These are phyloP conservation scores for Coptodon rendalli DNA, from an alignment of 2,113 vertebrate species.

Conservation along the genomic window DNA sequence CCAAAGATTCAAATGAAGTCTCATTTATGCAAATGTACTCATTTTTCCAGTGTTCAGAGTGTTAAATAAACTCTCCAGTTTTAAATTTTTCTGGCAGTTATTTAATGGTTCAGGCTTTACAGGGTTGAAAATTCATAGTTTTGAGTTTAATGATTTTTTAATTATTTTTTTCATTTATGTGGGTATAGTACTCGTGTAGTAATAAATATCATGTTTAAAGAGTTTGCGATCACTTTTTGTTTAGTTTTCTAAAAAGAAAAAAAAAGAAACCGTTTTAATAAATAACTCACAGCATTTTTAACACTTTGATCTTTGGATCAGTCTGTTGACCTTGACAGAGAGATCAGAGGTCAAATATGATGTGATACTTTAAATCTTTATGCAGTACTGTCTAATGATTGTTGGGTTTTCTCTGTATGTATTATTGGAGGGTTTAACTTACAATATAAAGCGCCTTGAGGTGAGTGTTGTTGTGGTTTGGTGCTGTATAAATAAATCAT, in stretches of 20 bases:
- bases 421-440: not conserved
- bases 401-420: not conserved
- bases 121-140: not conserved
- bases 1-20: not conserved
- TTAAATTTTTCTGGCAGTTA: not conserved
- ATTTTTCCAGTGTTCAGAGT: not conserved
- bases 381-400: rapidly evolving
- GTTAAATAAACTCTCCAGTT: not conserved
- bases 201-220: not conserved
- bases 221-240: not conserved
- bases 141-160: rapidly evolving
- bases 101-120: rapidly evolving
- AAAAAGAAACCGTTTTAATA: rapidly evolving
- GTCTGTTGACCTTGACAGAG: not conserved
- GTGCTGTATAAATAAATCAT: not conserved
- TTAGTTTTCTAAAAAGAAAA: not conserved
- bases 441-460: not conserved
- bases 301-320: rapidly evolving
- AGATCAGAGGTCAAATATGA: not conserved
- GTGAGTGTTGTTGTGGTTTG: not conserved
- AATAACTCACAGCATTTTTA: not conserved
- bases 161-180: not conserved
- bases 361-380: not conserved
- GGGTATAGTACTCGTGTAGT: rapidly evolving
- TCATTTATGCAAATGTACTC: rapidly evolving